Evolutionary conservation across 2,888 invertebrate species (phyloP), one percentile per base, ranked within the genome.

Genomic region (Standfussiana lucernea): DNA sequence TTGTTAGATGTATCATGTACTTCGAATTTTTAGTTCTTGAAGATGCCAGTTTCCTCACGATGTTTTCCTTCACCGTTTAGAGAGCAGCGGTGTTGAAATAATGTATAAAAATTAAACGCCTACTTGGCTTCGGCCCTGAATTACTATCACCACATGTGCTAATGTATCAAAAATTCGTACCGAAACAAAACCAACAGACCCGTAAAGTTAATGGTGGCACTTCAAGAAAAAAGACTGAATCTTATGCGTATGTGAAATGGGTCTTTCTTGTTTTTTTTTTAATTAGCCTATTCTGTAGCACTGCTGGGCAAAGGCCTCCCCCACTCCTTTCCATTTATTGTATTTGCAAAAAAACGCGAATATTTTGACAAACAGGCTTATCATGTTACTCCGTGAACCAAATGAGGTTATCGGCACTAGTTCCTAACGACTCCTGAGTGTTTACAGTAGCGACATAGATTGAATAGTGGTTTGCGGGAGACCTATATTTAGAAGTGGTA

Each of bases 401-500:
- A 64, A 24, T 6, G 32, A 59, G 28, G 45, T 47, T 78, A 79
- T 42, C 35, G 40, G 24, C 35, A 42, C 53, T 37, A 53, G 28
- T 53, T 59, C 40, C 40, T 59, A 42, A 42, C 40, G 28, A 65
- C 56, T 35, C 40, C 24, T 35, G 28, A 50, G 35, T 69, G 28
- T 42, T 77, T 37, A 53, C 42, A 8, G 13, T 62, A 50, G 28
- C 50, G 50, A 50, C 47, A 45, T 50, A 37, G 50, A 77, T 77
- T 59, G 7, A 40, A 45, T 62, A 64, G 21, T n/a, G 5, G 42
- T 62, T 50, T 40, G 35, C 28, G 37, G 45, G 53, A 64, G 45
- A 21, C 53, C 37, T 78, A 78, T 53, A 64, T 64, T 70, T 78
- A 56, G 45, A 70, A 64, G 40, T 78, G 37, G 45, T 37, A 28